phyloP scores from a whole-genome alignment of 2,797 vertebrate species.

The Onychomys torridus region DNA sequence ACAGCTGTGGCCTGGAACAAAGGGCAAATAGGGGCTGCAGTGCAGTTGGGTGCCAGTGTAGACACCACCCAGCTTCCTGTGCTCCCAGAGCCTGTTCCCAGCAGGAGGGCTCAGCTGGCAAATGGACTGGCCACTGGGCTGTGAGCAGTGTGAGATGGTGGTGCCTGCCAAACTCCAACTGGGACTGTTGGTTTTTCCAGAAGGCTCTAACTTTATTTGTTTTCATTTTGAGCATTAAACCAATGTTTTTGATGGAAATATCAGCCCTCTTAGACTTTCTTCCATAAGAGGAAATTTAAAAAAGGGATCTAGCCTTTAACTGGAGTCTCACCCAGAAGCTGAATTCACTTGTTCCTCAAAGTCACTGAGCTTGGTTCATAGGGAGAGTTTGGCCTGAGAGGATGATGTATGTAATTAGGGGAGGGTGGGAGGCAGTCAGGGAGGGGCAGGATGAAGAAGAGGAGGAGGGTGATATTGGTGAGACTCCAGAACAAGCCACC shows the following conservation, averaged over 20 bases:
- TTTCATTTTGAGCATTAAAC: constrained; percentile 63
- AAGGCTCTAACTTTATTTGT: constrained; percentile 49
- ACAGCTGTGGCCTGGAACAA: accelerated
- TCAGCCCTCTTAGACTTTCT: constrained; percentile 57
- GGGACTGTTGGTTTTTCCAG: constrained; percentile 61
- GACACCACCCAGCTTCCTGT: neutral
- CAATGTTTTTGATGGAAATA: constrained; percentile 68
- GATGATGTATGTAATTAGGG: accelerated
- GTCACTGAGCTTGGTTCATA: accelerated
- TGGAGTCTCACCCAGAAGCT: neutral
- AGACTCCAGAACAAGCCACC: neutral
- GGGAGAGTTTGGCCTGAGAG: accelerated
- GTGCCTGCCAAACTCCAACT: neutral
- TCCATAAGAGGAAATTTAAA: constrained; percentile 67
- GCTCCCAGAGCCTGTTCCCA: accelerated
- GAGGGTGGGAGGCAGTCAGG: too few species aligned
- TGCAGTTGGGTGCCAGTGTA: neutral
- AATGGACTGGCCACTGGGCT: accelerated
- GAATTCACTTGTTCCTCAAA: neutral
- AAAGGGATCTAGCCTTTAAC: neutral
- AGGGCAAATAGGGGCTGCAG: neutral
- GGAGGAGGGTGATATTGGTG: neutral
- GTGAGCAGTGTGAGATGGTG: accelerated
- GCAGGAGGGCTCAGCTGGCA: neutral
- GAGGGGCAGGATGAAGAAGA: neutral